Percentiles rank a stretch among this genome's conserved stretches.
Evolutionary conservation across 2,797 vertebrate genomes (phyloP).

Genomic region (Mus caroli): DNA sequence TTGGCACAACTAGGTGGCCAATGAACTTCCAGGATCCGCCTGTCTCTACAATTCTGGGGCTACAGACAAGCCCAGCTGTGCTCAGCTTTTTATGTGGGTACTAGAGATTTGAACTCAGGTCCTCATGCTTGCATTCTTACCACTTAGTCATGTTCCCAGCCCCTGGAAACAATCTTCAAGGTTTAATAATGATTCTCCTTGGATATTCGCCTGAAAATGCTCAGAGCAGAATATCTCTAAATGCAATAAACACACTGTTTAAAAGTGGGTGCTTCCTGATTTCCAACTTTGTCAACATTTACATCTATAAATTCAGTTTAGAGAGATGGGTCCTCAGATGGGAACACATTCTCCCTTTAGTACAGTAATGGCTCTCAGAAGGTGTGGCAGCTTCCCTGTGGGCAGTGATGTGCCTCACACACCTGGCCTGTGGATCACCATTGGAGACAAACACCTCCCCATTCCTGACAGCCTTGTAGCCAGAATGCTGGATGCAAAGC

Average conservation of each 20-base stretch:
- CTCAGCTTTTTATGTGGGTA: neutral
- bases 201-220: neutral
- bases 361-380: neutral
- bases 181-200: slow-evolving; percentile 23
- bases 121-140: neutral
- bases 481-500: neutral
- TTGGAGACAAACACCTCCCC: neutral
- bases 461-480: neutral
- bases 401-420: neutral
- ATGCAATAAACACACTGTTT: neutral
- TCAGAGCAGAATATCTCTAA: neutral
- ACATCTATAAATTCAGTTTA: too few relatives aligned
- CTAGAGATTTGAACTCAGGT: neutral
- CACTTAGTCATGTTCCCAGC: neutral
- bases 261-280: neutral
- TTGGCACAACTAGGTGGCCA: neutral
- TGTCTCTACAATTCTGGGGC: neutral
- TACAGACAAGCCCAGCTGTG: neutral
- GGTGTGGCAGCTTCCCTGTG: neutral
- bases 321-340: neutral
- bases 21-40: neutral
- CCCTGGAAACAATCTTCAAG: neutral
- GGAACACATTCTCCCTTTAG: neutral
- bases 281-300: neutral
- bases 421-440: rapidly evolving